These are phyloP conservation scores for Ammodytes marinus DNA, from an alignment of 2,113 vertebrate genomes.

Conservation along the genomic window DNA sequence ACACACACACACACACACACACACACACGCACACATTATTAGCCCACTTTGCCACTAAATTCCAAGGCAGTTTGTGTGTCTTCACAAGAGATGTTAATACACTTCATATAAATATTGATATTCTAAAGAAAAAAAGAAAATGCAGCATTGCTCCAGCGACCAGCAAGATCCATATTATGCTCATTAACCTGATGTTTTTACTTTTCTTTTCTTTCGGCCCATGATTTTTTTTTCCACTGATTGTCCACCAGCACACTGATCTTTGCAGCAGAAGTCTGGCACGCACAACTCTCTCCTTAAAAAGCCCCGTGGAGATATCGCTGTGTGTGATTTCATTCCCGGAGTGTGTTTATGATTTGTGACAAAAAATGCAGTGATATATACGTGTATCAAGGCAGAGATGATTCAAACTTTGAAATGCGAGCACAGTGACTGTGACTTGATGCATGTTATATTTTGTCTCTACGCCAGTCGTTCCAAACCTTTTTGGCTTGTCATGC, in stretches of 20 bases:
- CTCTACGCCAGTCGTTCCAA: background rate
- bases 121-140: slow-evolving; percentile 3
- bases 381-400: background rate
- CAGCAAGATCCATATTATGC: slow-evolving; percentile 1
- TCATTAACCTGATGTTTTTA: background rate
- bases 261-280: slow-evolving; percentile 27
- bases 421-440: background rate
- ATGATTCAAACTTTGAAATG: background rate
- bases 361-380: background rate
- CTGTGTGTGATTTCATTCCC: slow-evolving; percentile 14
- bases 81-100: slow-evolving; percentile 1
- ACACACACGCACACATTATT: slow-evolving; percentile 3
- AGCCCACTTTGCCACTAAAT: slow-evolving; percentile 2
- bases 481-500: background rate
- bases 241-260: slow-evolving; percentile 34
- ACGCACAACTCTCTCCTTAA: background rate
- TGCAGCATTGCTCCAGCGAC: background rate
- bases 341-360: background rate
- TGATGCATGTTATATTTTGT: background rate
- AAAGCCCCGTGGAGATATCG: slow-evolving; percentile 8
- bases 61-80: slow-evolving; percentile 7
- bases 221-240: slow-evolving; percentile 25
- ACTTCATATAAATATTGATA: background rate
- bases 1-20: slow-evolving; percentile 10
- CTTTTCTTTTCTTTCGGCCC: background rate